These are phyloP conservation scores for Spermophilus dauricus DNA, from an alignment of 2,113 vertebrate species.

Conservation along the genomic window DNA sequence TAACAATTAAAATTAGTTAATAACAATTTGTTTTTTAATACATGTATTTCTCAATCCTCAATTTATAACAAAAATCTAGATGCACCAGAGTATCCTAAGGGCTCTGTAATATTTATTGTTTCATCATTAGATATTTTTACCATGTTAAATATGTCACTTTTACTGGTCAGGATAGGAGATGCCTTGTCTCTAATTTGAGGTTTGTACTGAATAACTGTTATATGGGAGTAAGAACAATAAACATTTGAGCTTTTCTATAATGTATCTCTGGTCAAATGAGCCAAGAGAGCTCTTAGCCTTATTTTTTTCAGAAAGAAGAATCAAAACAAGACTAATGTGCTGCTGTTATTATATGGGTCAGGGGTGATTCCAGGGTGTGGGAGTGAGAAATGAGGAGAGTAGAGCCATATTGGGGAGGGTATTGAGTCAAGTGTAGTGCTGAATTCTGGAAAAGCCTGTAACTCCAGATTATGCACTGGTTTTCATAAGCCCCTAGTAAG, in stretches of 20 bases:
- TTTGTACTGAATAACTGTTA: not conserved
- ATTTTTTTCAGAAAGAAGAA: not conserved
- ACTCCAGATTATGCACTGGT: not conserved
- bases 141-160: not conserved
- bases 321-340: not conserved
- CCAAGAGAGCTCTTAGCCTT: not conserved
- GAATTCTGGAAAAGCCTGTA: not conserved
- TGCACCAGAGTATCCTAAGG: not conserved
- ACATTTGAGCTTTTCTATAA: not conserved
- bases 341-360: not conserved
- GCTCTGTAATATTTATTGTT: not conserved
- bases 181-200: not conserved
- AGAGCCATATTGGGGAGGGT: not conserved
- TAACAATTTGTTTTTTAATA: not conserved
- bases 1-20: conserved; percentile 30
- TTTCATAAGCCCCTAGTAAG: not conserved
- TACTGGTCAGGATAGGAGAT: not conserved
- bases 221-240: not conserved
- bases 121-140: not conserved
- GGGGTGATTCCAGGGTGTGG: not conserved
- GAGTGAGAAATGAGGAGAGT: not conserved
- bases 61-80: not conserved
- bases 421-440: not conserved
- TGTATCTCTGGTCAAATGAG: not conserved
- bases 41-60: not conserved